These are phyloP conservation scores for Caenorhabditis briggsae DNA, from an alignment of 1,140 invertebrate species.

Conservation along the genomic window DNA sequence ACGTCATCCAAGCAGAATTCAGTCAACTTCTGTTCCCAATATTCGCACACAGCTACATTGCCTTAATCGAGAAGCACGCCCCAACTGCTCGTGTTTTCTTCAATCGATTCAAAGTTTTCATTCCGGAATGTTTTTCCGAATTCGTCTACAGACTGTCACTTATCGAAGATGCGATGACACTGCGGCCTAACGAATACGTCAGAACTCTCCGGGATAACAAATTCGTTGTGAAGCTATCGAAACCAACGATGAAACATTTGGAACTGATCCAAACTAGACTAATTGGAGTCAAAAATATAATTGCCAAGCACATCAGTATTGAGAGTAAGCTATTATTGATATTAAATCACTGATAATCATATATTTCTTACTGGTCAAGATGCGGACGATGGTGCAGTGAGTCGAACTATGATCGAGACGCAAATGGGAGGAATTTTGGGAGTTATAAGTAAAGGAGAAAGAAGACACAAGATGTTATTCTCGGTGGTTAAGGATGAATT, in stretches of 20 bases:
- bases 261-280: conserved; percentile 58
- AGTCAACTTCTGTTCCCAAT: conserved; percentile 61
- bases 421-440: conserved; percentile 66
- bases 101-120: conserved; percentile 37
- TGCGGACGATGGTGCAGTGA: conserved; percentile 42
- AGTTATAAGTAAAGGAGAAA: conserved; percentile 49
- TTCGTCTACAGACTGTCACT: conserved; percentile 40
- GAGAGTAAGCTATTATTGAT: conserved; percentile 60
- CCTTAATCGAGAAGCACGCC: conserved; percentile 37
- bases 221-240: conserved; percentile 62
- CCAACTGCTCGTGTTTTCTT: not conserved
- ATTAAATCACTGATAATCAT: not conserved
- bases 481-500: conserved; percentile 68
- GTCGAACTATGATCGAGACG: conserved; percentile 58
- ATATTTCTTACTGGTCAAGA: conserved; percentile 27
- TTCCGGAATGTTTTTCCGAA: conserved; percentile 33
- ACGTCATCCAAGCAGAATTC: conserved; percentile 63
- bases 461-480: conserved; percentile 59
- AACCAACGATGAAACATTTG: conserved; percentile 60
- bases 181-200: not conserved
- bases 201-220: conserved; percentile 53
- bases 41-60: conserved; percentile 62
- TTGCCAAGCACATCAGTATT: conserved; percentile 62
- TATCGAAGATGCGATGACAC: conserved; percentile 42
- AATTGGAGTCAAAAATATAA: conserved; percentile 61